Conservation (phyloP, 2,888 invertebrate species). For the Falcaria lacertinaria region DNA sequence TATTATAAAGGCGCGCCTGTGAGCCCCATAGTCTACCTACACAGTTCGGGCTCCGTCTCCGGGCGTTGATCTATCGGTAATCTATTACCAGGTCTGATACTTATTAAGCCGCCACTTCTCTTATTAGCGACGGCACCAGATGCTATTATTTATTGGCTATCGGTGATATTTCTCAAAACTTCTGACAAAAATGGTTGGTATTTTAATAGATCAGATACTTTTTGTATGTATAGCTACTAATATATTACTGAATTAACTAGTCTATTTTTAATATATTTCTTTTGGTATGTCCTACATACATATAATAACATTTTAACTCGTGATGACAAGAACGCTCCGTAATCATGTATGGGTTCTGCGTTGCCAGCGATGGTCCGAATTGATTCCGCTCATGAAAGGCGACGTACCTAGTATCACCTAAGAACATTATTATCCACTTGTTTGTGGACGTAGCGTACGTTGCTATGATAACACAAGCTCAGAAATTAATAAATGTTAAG, state of each 20-base stretch:
- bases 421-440: neutral
- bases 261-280: too few relatives aligned
- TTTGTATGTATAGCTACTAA: too few relatives aligned
- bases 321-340: too few relatives aligned
- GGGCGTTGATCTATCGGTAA: conserved; percentile 25
- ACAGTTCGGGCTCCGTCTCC: neutral
- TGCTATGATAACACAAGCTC: too few relatives aligned
- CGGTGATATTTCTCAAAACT: conserved; percentile 11
- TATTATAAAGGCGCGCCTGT: too few relatives aligned
- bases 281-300: too few relatives aligned
- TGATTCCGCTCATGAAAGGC: conserved; percentile 21
- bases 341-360: conserved; percentile 15
- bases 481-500: neutral
- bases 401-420: conserved; percentile 22
- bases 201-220: too few relatives aligned
- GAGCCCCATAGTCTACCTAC: too few relatives aligned
- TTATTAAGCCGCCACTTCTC: conserved; percentile 16
- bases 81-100: conserved; percentile 18
- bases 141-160: conserved; percentile 13
- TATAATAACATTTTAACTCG: too few relatives aligned
- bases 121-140: conserved; percentile 20
- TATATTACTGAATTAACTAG: conserved; percentile 13
- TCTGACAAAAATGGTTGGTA: neutral
- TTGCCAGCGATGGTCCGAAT: conserved; percentile 18
- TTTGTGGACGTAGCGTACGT: too few relatives aligned